Conservation (phyloP, 2,113 vertebrate genomes). For the Thinocorus orbignyianus region DNA sequence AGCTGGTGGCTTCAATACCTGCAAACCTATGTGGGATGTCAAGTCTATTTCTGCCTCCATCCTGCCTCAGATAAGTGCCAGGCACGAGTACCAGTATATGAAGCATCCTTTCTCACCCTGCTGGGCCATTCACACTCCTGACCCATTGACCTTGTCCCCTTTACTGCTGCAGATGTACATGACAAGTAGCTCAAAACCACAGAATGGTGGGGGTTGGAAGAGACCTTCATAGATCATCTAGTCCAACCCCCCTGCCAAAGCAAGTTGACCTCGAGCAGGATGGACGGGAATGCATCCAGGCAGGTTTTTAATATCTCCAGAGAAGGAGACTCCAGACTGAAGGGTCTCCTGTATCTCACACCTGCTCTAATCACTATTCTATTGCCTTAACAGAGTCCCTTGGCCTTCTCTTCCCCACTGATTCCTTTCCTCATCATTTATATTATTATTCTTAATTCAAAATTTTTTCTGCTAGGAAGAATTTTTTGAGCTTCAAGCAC, state of each 20-base stretch:
- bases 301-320: too few relatives aligned
- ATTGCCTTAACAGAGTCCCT: background rate
- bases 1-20: fast-evolving
- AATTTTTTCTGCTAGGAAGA: background rate
- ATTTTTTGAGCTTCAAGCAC: background rate
- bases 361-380: fast-evolving
- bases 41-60: background rate
- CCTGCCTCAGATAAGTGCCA: background rate
- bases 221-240: too few relatives aligned
- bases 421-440: background rate
- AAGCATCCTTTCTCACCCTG: background rate
- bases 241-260: too few relatives aligned
- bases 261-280: too few relatives aligned
- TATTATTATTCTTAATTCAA: background rate
- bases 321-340: background rate
- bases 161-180: background rate
- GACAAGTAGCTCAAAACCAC: background rate
- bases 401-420: background rate
- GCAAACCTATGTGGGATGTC: background rate
- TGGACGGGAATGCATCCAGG: too few relatives aligned
- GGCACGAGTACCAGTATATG: background rate
- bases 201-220: too few relatives aligned
- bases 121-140: background rate
- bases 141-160: background rate
- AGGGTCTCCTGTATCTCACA: background rate